These are phyloP conservation scores for Dryobota labecula DNA, from an alignment of 2,888 invertebrate species.

Conservation along the genomic window DNA sequence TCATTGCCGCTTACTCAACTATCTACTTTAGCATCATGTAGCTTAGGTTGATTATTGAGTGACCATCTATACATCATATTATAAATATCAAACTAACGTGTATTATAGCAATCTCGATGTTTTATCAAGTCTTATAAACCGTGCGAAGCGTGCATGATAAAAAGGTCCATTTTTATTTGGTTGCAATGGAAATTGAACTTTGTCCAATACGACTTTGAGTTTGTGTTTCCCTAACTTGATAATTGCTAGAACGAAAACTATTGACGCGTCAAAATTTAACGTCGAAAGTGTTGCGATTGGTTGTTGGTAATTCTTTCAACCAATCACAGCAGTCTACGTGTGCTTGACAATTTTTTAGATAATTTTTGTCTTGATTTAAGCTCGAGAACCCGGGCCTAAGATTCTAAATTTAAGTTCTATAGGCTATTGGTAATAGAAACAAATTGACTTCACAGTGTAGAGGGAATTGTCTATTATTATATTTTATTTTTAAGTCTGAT, in stretches of 20 bases:
- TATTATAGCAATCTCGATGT: neutral
- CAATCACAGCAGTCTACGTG: neutral
- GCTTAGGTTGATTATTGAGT: too few relatives aligned
- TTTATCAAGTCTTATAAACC: neutral
- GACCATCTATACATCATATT: too few relatives aligned
- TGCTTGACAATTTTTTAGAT: neutral
- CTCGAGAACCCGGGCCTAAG: neutral
- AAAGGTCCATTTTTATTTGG: neutral
- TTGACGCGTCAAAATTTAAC: neutral
- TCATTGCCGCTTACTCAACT: too few relatives aligned
- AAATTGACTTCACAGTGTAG: constrained; percentile 30
- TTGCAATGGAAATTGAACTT: neutral
- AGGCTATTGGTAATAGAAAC: constrained; percentile 30
- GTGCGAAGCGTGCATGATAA: neutral
- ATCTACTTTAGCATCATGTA: too few relatives aligned
- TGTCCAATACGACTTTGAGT: neutral
- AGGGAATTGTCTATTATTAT: constrained; percentile 39
- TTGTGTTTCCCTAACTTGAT: neutral
- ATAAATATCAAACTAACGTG: neutral
- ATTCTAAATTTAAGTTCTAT: constrained; percentile 3
- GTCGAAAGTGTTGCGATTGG: neutral
- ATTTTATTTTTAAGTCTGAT: constrained; percentile 57
- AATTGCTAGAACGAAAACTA: neutral
- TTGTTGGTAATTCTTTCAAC: neutral
- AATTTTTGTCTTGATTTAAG: neutral